phyloP scores from a whole-genome alignment of 1,140 invertebrate genomes.

The Macrosteles quadrilineatus region DNA sequence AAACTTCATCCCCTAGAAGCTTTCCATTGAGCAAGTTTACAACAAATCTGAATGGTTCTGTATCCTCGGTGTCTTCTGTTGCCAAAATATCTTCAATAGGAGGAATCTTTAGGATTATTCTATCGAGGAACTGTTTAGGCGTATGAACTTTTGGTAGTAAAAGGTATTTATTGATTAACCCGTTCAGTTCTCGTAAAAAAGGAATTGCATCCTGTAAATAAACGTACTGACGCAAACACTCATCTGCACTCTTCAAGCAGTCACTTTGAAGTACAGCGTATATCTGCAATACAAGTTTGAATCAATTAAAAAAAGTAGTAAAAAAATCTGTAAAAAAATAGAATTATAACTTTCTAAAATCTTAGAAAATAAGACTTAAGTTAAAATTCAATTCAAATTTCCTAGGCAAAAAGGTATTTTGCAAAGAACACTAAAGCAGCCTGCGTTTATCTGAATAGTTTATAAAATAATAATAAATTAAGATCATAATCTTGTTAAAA shows the following conservation, averaged over 20 bases:
- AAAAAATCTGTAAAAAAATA: neutral
- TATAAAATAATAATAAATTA: no score
- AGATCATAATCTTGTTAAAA: no score
- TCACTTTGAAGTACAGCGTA: neutral
- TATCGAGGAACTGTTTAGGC: neutral
- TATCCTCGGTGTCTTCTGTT: neutral
- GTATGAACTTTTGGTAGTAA: neutral
- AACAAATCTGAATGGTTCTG: constrained; percentile 10
- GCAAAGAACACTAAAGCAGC: no score
- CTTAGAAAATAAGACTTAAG: no score
- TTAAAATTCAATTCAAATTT: no score
- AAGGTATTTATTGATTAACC: neutral
- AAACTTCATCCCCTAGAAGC: neutral
- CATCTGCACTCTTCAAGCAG: neutral
- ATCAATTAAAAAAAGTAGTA: neutral
- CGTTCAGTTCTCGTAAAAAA: constrained; percentile 16
- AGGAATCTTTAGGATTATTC: neutral
- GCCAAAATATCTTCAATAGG: neutral
- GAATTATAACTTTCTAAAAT: no score
- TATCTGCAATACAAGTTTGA: neutral
- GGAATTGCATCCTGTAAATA: constrained; percentile 13
- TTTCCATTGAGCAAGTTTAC: constrained; percentile 20
- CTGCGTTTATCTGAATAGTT: no score
- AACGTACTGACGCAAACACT: constrained; percentile 22
- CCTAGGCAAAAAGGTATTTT: no score